phyloP scores from a whole-genome alignment of 2,888 invertebrate species.

The Horisme vitalbata region DNA sequence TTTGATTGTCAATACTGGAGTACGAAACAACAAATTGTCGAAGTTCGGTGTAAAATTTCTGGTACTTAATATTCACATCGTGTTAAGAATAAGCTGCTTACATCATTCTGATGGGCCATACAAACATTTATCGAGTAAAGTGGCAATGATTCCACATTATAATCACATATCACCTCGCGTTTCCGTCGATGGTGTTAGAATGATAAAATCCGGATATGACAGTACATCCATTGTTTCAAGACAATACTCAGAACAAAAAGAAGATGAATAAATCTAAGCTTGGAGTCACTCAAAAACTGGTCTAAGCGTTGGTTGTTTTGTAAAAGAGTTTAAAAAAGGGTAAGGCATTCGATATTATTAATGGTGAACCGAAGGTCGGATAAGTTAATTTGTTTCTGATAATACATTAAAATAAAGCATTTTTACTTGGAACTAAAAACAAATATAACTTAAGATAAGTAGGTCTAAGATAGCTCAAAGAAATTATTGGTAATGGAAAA shows the following conservation, averaged over 20 bases:
- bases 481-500: too few species aligned
- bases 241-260: constrained; percentile 78
- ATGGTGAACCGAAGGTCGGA: neutral
- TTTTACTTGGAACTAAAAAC: too few species aligned
- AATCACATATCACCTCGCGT: constrained; percentile 74
- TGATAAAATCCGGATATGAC: constrained; percentile 79
- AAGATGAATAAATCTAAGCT: constrained; percentile 67
- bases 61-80: constrained; percentile 42
- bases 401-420: too few species aligned
- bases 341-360: constrained; percentile 18
- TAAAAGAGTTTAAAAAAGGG: constrained; percentile 30
- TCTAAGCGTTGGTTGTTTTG: constrained; percentile 46
- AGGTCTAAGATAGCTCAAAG: too few species aligned
- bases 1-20: constrained; percentile 17
- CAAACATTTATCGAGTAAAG: constrained; percentile 69
- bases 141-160: constrained; percentile 75
- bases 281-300: constrained; percentile 56
- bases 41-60: constrained; percentile 19
- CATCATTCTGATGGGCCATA: constrained; percentile 62
- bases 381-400: neutral
- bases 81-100: constrained; percentile 51
- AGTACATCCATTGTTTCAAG: constrained; percentile 74
- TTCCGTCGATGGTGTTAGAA: constrained; percentile 80
- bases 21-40: constrained; percentile 15
- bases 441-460: too few species aligned